Base-by-base conservation (phyloP, 2,888 invertebrate species). In the Pristionchus entomophagus region DNA sequence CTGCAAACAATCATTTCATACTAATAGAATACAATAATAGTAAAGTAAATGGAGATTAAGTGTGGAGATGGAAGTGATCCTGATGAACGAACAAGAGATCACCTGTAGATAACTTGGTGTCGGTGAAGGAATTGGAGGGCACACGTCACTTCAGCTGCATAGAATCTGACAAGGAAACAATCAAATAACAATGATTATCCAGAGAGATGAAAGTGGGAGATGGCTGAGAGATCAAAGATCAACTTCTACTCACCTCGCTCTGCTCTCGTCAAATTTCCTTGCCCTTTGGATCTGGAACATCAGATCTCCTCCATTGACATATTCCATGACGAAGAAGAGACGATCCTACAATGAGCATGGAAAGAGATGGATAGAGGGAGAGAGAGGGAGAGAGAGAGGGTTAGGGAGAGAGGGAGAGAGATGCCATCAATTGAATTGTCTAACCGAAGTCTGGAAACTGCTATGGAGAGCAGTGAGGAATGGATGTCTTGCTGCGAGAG, bases 261-360 rank as follows among this genome's bases (percentile, higher is more conserved):
- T 95, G 0, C 97, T 96, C 94, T 99, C 98, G 94, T 99, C 98
- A 95, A 99, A 99, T 95, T 98, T 98, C 88, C 98, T 95, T 88
- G 98, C 97, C 93, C 97, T 96, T 95, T 99, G 99, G 92, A 99
- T 99, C 96, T 99, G 99, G 93, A 98, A 91, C 98, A 99, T 95
- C 87, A 95, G 92, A 93, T 95, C 95, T 87, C 95, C 95, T 91
- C 99, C 99, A 94, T 98, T 97, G 85, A 99, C 98, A 94, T 98
- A 99, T 95, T 99, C 99, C 99, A 99, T 99, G 90, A 99, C 98
- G 95, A 99, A 99, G 95, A 98, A 99, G 90, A 99, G 95, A 19
- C 97, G 96, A 94, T 97, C 97, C 94, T 96, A 90, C 38, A 82
- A 49, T 14, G 19, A 19, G 78, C n/a, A n/a, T n/a, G 17, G 8